Evolutionary conservation across 2,797 vertebrate genomes (phyloP).

Genomic region (Chaetodon trifasciatus): DNA sequence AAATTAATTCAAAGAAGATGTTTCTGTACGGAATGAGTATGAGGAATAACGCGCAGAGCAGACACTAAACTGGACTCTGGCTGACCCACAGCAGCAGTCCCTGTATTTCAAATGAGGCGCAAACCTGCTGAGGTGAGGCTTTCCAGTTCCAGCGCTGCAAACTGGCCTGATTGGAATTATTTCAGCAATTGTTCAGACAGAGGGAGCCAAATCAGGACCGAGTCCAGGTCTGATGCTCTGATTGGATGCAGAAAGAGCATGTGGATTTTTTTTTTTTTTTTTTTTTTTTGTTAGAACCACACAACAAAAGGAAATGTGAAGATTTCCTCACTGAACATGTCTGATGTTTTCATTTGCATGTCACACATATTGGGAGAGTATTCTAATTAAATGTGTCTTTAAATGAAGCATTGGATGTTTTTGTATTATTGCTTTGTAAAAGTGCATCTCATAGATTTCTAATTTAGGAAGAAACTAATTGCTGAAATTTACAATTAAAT

Average conservation of each 20-base stretch:
- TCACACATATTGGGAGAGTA: neutral
- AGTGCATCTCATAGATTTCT: slow-evolving; percentile 12
- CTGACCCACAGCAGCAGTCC: slow-evolving; percentile 42
- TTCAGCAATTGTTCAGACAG: slow-evolving; percentile 65
- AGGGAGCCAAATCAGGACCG: slow-evolving; percentile 60
- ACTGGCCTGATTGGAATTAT: slow-evolving; percentile 72
- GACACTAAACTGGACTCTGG: slow-evolving; percentile 21
- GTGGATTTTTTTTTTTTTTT: slow-evolving; percentile 35
- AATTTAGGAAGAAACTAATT: neutral
- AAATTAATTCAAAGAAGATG: neutral
- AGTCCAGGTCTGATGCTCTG: slow-evolving; percentile 59
- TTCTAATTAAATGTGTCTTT: neutral
- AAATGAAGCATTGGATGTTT: neutral
- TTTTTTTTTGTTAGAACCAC: neutral
- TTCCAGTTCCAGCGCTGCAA: slow-evolving; percentile 58
- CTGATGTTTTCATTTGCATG: slow-evolving; percentile 20
- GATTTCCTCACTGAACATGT: neutral
- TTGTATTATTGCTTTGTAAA: slow-evolving; percentile 7
- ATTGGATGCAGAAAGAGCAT: slow-evolving; percentile 52
- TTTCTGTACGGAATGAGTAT: neutral
- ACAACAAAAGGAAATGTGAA: slow-evolving; percentile 29
- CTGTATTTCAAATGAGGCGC: slow-evolving; percentile 66
- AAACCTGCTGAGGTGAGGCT: slow-evolving; percentile 71
- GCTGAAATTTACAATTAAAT: neutral
- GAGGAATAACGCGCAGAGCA: neutral